A percentile compares a stretch with the other conserved stretches of the same genome.
phyloP scores from a whole-genome alignment of 1,140 invertebrate species.

The Teleopsis dalmanni region DNA sequence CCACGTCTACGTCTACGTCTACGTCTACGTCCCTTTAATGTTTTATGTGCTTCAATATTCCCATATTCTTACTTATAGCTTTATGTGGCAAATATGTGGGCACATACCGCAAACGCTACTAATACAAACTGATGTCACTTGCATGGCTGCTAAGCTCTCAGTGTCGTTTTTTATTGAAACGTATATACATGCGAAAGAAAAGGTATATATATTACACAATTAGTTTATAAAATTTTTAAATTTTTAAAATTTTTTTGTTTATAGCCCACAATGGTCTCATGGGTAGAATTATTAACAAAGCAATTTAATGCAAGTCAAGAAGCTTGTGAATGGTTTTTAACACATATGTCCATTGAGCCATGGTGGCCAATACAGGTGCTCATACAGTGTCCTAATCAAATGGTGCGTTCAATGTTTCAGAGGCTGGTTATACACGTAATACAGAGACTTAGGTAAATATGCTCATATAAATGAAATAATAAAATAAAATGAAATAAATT shows the following conservation, averaged over 20 bases:
- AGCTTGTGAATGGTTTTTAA: slow-evolving; percentile 87
- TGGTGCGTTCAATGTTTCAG: slow-evolving; percentile 91
- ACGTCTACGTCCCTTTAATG: not conserved
- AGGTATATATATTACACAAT: slow-evolving; percentile 49
- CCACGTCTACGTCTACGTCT: too few relatives aligned
- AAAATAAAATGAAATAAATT: not conserved
- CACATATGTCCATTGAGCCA: slow-evolving; percentile 84
- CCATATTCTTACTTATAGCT: slow-evolving; percentile 52
- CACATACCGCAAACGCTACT: slow-evolving; percentile 84
- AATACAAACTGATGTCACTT: slow-evolving; percentile 69
- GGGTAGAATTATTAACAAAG: slow-evolving; percentile 90
- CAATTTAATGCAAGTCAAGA: slow-evolving; percentile 86
- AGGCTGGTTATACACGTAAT: slow-evolving; percentile 90
- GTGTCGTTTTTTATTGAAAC: slow-evolving; percentile 94
- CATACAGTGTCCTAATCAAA: slow-evolving; percentile 92
- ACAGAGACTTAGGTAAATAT: slow-evolving; percentile 61
- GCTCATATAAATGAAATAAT: too few relatives aligned
- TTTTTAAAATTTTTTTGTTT: not conserved
- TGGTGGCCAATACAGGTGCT: slow-evolving; percentile 94
- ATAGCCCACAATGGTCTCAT: slow-evolving; percentile 89
- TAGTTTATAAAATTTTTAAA: not conserved
- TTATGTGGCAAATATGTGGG: slow-evolving; percentile 93
- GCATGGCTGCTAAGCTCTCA: slow-evolving; percentile 79
- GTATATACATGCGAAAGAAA: slow-evolving; percentile 94
- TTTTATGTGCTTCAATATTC: not conserved